Base-by-base conservation (phyloP, 2,797 vertebrate genomes). In the Podargus strigoides region DNA sequence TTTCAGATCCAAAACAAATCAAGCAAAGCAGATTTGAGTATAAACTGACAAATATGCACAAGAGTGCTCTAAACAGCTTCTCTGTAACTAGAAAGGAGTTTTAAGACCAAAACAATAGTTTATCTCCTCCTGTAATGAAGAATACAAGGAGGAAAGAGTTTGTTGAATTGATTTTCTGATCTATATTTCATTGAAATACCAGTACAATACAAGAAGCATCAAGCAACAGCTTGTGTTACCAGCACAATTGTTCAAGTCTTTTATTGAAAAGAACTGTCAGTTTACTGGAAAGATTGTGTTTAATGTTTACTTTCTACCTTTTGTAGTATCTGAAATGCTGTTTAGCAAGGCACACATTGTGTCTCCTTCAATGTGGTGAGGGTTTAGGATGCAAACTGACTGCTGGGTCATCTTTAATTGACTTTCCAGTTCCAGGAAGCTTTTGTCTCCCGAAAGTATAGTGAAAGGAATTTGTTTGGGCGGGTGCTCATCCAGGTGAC, bases 391-490 rank as follows among this genome's bases (percentile, higher is more conserved):
- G 85, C 95, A 97, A 93, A 97, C 97, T 92, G 97, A 79, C 34
- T 98, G 96, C 94, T 98, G 98, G 26, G 98, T 98, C 97, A 98
- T 97, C 97, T 98, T 98, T 91, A 98, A 98, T 37, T 98, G 98
- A 93, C 78, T 92, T 95, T 98, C 97, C 72, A 98, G 89, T 87
- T 98, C 98, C 94, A 98, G 92, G 91, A 98, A 98, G 88, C 98
- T 97, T 97, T 98, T 98, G 95, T 98, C 98, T 97, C 98, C 98
- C 79, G 98, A 98, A 80, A 98, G 98, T 81, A 98, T 60, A 74
- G 98, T 98, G 94, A 98, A 98, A 95, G 98, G 98, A 95, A 98
- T 98, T 82, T 98, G 98, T 92, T 98, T 98, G 83, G 98, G 98
- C 50, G 98, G 91, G 39, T 97, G 97, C 77, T 97, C 98, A 97